phyloP scores from a whole-genome alignment of 2,113 vertebrate genomes.

The Talpa occidentalis region DNA sequence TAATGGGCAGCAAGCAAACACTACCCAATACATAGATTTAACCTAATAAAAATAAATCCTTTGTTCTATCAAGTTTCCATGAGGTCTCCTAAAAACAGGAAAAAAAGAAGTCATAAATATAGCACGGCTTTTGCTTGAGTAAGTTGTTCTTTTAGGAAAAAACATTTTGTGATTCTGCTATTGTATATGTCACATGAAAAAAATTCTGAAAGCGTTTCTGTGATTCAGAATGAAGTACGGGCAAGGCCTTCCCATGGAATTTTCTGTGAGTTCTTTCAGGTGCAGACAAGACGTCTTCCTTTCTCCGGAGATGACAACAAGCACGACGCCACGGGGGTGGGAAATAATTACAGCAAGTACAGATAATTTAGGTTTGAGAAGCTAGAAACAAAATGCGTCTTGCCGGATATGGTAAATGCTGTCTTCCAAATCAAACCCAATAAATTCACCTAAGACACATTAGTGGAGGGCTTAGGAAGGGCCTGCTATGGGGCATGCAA shows the following conservation, averaged over 20 bases:
- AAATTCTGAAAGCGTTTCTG: neutral
- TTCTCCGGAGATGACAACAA: neutral
- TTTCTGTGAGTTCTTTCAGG: neutral
- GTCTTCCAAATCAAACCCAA: neutral
- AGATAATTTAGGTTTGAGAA: neutral
- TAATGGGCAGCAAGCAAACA: slow-evolving; percentile 22
- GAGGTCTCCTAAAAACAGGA: slow-evolving; percentile 49
- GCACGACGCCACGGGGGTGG: neutral
- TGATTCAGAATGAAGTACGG: neutral
- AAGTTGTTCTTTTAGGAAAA: slow-evolving; percentile 11
- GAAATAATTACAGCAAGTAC: neutral
- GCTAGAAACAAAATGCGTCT: neutral
- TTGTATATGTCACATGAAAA: slow-evolving; percentile 47
- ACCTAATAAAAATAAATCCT: slow-evolving; percentile 62
- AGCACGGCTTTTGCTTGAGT: neutral
- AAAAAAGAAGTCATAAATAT: slow-evolving; percentile 17
- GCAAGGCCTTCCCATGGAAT: neutral
- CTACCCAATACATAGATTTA: neutral
- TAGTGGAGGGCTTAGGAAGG: neutral
- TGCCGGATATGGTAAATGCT: neutral
- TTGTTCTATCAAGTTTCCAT: slow-evolving; percentile 44
- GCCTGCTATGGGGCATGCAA: too few relatives aligned
- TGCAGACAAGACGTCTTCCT: neutral
- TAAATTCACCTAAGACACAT: neutral
- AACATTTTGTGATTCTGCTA: neutral